phyloP scores from a whole-genome alignment of 1,140 invertebrate species.

The Penaeus indicus region DNA sequence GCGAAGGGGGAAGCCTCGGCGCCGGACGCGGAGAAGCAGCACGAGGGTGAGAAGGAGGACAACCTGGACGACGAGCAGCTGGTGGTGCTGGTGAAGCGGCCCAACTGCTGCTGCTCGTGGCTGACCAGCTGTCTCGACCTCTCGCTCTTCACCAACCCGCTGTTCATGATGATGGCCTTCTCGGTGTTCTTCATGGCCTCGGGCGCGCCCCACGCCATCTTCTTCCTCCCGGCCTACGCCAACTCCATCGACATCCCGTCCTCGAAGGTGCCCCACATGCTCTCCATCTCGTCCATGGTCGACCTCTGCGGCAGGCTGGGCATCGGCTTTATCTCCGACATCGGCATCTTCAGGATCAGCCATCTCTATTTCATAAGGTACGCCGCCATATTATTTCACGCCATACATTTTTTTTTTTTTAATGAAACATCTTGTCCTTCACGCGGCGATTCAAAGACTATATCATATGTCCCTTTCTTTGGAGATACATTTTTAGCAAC shows the following conservation, averaged over 20 bases:
- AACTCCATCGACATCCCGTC: slow-evolving; percentile 78
- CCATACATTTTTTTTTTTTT: too few relatives aligned
- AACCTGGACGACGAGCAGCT: neutral
- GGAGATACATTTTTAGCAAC: too few relatives aligned
- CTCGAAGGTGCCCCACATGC: slow-evolving; percentile 78
- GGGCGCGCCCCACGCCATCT: slow-evolving; percentile 81
- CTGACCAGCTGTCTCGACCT: slow-evolving; percentile 75
- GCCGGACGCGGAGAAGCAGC: neutral
- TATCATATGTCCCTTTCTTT: too few relatives aligned
- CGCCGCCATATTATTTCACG: neutral
- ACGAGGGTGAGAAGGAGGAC: slow-evolving; percentile 23
- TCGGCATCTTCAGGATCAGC: slow-evolving; percentile 75
- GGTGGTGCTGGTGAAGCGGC: slow-evolving; percentile 1
- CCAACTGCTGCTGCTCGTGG: slow-evolving; percentile 5
- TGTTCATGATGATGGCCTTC: slow-evolving; percentile 79
- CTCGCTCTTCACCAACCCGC: slow-evolving; percentile 74
- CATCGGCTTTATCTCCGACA: slow-evolving; percentile 79
- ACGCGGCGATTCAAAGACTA: too few relatives aligned
- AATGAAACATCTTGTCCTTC: too few relatives aligned
- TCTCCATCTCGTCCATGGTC: slow-evolving; percentile 80
- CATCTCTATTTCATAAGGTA: slow-evolving; percentile 41
- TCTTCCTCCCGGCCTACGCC: slow-evolving; percentile 81
- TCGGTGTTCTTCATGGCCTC: slow-evolving; percentile 83
- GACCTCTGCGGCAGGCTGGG: slow-evolving; percentile 80
- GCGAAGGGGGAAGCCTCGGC: neutral